Base-by-base conservation (phyloP, 23 tunicate species). In the Diplosoma virens region DNA sequence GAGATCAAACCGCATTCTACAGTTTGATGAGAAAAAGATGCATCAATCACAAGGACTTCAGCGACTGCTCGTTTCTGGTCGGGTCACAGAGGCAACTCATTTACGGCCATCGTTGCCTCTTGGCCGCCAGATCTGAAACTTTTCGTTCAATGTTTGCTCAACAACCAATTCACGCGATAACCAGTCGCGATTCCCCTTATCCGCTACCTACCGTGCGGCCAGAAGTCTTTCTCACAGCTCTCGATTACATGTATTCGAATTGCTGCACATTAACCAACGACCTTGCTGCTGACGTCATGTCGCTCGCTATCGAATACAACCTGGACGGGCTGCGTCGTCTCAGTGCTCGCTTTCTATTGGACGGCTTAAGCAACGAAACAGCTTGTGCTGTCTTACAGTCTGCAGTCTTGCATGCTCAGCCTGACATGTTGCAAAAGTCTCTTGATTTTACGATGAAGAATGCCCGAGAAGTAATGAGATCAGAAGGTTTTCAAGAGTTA, bases 161-260 rank as follows among this genome's bases (percentile, higher is more conserved):
- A 37, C 86, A 84, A 50, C 80, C 87, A 9, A 77, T 82, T 24
- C 96, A 89, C 29, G 93, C 86, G 1, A 54, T 76, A 0, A 81
- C 80, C 20, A 71, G 78, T 35, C 52, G 83, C 4, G 90, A 93
- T 35, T 37, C 79, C n/a, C 98, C 98, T 18, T 67, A 78, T 34
- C 54, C 76, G 18, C 63, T 93, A 25, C 81, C 86, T 1, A 84
- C 85, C 7, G 5, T 84, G 2, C 73, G 92, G 33, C 91, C 98
- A 0, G 98, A 93, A 76, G 98, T 93, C 9, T 93, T 93, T 56
- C 92, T 93, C 7, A 93, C 98, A 0, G 89, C 90, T 16, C 34
- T 93, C 25, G 98, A 93, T 33, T 93, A 93, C 84, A 93, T 93
- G 83, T 93, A 93, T 81, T 80, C 93, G 21, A 93, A 93, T 63